These are phyloP conservation scores for Eulimnadia texana DNA, from an alignment of 1,140 invertebrate genomes.

Conservation along the genomic window DNA sequence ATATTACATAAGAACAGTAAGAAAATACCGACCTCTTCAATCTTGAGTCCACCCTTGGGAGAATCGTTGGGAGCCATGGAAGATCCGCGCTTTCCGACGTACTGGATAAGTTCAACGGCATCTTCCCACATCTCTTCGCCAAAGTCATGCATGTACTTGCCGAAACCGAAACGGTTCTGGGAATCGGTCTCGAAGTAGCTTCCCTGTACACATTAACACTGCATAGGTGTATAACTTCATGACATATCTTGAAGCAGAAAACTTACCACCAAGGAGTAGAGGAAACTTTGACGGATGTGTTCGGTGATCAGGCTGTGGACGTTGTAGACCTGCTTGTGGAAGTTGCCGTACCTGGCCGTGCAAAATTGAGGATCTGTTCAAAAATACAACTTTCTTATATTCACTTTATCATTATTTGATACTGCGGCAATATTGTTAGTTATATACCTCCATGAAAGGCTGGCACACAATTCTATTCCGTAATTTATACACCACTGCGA, in stretches of 20 bases:
- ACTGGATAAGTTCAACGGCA: constrained; percentile 55
- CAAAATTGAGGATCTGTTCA: constrained; percentile 1
- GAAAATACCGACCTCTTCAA: background rate
- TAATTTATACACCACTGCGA: too few species aligned
- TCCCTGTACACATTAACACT: constrained; percentile 30
- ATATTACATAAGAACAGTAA: background rate
- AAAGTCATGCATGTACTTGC: constrained; percentile 50
- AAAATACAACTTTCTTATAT: background rate
- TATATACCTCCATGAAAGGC: too few species aligned
- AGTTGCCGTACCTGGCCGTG: constrained; percentile 10
- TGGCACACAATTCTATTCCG: too few species aligned
- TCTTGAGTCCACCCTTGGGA: background rate
- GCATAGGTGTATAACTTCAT: too few species aligned
- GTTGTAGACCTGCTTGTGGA: background rate
- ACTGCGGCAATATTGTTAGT: background rate
- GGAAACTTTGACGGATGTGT: constrained; percentile 11
- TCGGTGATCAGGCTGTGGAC: constrained; percentile 8
- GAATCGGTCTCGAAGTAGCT: constrained; percentile 62
- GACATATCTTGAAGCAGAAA: too few species aligned
- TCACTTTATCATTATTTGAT: background rate
- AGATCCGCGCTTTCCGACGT: constrained; percentile 50
- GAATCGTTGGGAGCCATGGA: background rate
- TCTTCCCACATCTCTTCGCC: constrained; percentile 59
- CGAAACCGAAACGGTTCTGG: constrained; percentile 56
- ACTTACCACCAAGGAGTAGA: constrained; percentile 12